Conservation (phyloP, 2,797 vertebrate species). For the Neosilurus hyrtlii region DNA sequence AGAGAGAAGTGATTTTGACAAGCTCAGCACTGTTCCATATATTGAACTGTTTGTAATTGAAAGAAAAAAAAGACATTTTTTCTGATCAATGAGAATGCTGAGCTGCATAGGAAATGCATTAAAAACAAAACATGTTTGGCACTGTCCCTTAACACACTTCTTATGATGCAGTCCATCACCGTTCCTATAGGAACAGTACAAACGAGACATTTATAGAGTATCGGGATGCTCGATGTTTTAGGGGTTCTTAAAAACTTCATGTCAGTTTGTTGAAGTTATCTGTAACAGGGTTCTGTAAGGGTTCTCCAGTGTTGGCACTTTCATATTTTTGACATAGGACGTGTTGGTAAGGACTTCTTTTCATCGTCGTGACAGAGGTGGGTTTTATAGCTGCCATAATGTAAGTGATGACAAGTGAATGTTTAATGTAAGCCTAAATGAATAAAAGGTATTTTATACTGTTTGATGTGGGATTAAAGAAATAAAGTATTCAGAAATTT, state of each 20-base stretch:
- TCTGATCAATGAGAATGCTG: no score
- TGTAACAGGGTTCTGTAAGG: background rate
- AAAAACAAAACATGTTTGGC: no score
- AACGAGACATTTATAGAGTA: no score
- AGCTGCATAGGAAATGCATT: no score
- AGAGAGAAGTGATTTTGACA: no score
- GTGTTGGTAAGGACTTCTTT: background rate
- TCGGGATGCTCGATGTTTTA: no score
- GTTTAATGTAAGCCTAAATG: background rate
- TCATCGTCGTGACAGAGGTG: background rate
- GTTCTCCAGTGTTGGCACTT: background rate
- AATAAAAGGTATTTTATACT: no score
- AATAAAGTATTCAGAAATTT: background rate
- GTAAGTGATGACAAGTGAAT: background rate
- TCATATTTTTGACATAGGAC: background rate
- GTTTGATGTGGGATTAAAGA: background rate
- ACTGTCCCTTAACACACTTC: background rate
- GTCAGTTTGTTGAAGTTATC: background rate
- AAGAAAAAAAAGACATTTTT: no score
- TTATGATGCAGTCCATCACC: background rate
- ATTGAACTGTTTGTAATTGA: no score
- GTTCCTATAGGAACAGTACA: background rate
- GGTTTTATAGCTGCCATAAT: background rate
- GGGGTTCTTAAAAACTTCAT: background rate
- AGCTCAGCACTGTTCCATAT: no score